Base-by-base conservation (phyloP, 2,113 vertebrate genomes). In the Pterophyllum scalare region DNA sequence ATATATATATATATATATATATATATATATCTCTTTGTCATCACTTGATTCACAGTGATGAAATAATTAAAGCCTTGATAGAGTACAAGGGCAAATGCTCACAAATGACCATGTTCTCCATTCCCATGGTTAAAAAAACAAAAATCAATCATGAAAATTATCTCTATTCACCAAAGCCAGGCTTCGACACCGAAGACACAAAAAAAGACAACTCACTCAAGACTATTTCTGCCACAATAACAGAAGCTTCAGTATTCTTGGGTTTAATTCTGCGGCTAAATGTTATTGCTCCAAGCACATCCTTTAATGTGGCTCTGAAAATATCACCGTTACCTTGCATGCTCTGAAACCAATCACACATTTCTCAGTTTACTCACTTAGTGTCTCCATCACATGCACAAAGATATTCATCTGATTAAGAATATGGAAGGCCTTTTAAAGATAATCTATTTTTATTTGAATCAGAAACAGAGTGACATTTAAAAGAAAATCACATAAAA, bases 81-180 rank as follows among this genome's bases (percentile, higher is more conserved):
- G 80, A 83, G 84, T 83, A 83, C 85, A 31, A 72, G 59, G 80
- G 2, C 52, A 82, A 49, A 80, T 74, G 65, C 77, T 75, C 22
- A 8, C 60, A 84, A 76, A 89, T 84, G 83, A 90, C 65, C 76
- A 7, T 67, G 74, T 76, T 49, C 80, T 3, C 40, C 62, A 70
- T 59, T 65, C 77, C 60, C 67, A 57, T 35, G 59, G 67, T 2
- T 82, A 76, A 78, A 91, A 91, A 90, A 83, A 59, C 54, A 84
- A 70, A 83, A 84, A 85, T 93, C 75, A 52, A 81, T 92, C 56
- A 60, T 79, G 40, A 56, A 82, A 79, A 83, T 81, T 40, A 60
- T 49, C 52, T 87, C 24, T 17, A 67, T 75, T 79, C 40, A 22
- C 59, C 52, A 24, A 65, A 31, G 76, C 56, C 64, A 49, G 4